Base-by-base conservation (phyloP, 1,140 invertebrate species). In the Lasioglossum albipes region DNA sequence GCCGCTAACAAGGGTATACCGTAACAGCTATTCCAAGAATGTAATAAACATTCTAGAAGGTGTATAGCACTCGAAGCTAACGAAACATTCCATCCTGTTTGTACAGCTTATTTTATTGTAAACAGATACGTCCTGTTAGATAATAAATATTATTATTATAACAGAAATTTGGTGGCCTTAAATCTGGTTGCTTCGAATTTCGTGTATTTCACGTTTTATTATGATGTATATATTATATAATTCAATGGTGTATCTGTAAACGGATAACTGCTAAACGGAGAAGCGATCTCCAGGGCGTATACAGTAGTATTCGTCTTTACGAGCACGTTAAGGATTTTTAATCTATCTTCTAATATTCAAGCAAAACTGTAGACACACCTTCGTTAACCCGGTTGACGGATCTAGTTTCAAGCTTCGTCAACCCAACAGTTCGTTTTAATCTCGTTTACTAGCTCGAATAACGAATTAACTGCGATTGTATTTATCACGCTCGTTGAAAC, bases 81-180 rank as follows among this genome's bases (percentile, higher is more conserved):
- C 52, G 70, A 85, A 83, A 85, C 86, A 88, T 88, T 88, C 86
- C 86, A 88, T 87, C 86, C 86, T 85, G 57, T 85, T 88, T 88
- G 86, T 88, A 88, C 83, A 88, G 86, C 61, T 88, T 87, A 81
- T 87, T 87, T 88, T 87, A 87, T 84, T 84, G 74, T 85, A 87
- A 79, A 87, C 80, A 79, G 49, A 78, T 87, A 88, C 83, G 86
- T 87, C 86, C 86, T 86, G 54, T 87, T 88, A 87, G 82, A 78
- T 87, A 84, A 85, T 88, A 88, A 87, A 87, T 69, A 83, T 79
- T 62, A 77, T 87, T 87, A 76, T 85, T 74, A 87, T 52, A 61
- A 81, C 61, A 84, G 66, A 84, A 82, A 84, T 87, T 87, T 84
- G 82, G 79, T 87, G 86, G 86, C 86, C 85, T 87, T 87, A 87